These are phyloP conservation scores for Rhinolophus sinicus DNA, from an alignment of 2,113 vertebrate genomes.

Conservation along the genomic window DNA sequence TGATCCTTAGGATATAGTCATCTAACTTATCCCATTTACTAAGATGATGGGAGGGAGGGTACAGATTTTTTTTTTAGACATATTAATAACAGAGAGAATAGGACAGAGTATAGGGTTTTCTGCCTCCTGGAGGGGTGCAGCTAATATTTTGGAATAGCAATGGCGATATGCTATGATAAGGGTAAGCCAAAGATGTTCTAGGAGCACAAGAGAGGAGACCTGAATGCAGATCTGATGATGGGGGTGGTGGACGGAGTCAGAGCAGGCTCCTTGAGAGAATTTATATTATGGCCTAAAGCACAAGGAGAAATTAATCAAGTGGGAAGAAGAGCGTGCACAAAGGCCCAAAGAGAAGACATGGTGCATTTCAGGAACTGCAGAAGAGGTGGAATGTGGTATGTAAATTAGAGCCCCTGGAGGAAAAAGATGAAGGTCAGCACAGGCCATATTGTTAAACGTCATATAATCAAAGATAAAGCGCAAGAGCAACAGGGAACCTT, in stretches of 20 bases:
- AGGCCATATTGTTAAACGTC: not conserved
- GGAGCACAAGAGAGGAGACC: not conserved
- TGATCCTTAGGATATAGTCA: not conserved
- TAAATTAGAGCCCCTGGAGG: not conserved
- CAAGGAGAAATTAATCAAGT: not conserved
- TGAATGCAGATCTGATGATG: not conserved
- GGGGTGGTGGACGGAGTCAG: not conserved
- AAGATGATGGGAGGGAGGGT: not conserved
- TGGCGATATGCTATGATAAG: not conserved
- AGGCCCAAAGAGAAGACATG: not conserved
- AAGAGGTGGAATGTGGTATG: not conserved
- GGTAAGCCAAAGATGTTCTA: not conserved
- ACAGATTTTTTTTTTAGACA: not conserved
- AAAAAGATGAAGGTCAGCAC: not conserved
- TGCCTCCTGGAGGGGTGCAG: not conserved
- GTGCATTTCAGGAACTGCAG: not conserved
- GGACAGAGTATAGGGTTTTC: not conserved
- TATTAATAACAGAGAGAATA: not conserved
- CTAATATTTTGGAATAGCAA: not conserved
- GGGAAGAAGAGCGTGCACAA: not conserved
- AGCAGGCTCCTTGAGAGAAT: not conserved
- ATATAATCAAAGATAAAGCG: not conserved
- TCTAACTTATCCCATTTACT: slow-evolving; percentile 41
- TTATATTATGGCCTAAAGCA: not conserved
- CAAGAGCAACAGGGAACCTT: not conserved